Conservation (phyloP, 2,797 vertebrate species). For the Semaprochilodus insignis region DNA sequence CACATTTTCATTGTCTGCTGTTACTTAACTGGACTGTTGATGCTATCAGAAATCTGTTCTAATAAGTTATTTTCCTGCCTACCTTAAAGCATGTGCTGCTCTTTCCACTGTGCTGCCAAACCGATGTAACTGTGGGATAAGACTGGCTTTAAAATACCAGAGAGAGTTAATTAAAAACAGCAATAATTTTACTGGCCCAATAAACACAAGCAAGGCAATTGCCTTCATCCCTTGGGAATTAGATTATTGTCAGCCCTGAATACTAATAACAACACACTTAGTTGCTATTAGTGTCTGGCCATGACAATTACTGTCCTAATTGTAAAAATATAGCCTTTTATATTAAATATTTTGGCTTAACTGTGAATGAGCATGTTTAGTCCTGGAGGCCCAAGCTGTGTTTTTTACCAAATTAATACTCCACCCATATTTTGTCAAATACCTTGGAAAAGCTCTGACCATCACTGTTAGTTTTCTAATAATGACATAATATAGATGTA, state of each 20-base stretch:
- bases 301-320: slow-evolving; percentile 2
- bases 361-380: not conserved
- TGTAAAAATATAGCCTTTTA: not conserved
- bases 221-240: slow-evolving; percentile 14
- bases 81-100: slow-evolving; percentile 13
- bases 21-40: slow-evolving; percentile 1
- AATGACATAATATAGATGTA: too few relatives aligned
- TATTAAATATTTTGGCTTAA: not conserved
- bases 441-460: too few relatives aligned
- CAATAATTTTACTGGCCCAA: slow-evolving; percentile 28
- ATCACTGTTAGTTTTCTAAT: too few relatives aligned
- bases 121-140: slow-evolving; percentile 26
- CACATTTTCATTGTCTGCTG: not conserved
- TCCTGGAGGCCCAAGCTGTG: not conserved
- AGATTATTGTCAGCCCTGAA: slow-evolving; percentile 26
- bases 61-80: not conserved
- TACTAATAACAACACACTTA: not conserved
- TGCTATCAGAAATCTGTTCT: slow-evolving; percentile 19
- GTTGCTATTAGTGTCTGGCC: slow-evolving; percentile 6
- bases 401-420: too few relatives aligned
- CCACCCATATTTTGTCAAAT: too few relatives aligned
- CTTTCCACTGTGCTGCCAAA: slow-evolving; percentile 3
- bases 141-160: slow-evolving; percentile 26
- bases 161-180: slow-evolving; percentile 42
- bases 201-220: slow-evolving; percentile 28